Evolutionary conservation across 2,113 vertebrate species (phyloP).

Genomic region (Bostrychus sinensis): DNA sequence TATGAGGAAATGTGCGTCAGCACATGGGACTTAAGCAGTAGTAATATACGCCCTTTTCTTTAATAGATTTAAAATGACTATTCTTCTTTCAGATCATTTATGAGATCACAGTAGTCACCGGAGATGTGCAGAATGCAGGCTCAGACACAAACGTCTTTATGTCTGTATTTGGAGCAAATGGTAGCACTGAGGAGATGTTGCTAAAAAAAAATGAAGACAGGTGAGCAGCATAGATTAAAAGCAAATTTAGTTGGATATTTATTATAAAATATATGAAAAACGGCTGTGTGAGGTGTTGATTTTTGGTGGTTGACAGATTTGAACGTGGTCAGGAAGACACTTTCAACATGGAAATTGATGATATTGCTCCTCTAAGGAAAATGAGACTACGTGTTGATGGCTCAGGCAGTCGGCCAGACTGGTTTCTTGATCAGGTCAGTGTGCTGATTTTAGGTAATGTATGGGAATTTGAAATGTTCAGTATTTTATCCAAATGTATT

Average conservation of each 20-base stretch:
- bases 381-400: slow-evolving; percentile 90
- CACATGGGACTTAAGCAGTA: background rate
- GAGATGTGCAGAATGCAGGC: slow-evolving; percentile 87
- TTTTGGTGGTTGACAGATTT: slow-evolving; percentile 79
- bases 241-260: background rate
- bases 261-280: background rate
- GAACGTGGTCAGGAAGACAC: slow-evolving; percentile 95
- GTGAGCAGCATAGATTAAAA: slow-evolving; percentile 63
- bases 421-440: slow-evolving; percentile 84
- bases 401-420: slow-evolving; percentile 90
- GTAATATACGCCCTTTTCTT: background rate
- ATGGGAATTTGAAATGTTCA: background rate
- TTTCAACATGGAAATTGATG: slow-evolving; percentile 92
- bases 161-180: slow-evolving; percentile 90
- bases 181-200: slow-evolving; percentile 89
- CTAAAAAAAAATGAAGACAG: slow-evolving; percentile 93
- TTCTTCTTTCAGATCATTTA: slow-evolving; percentile 84
- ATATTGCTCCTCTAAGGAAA: slow-evolving; percentile 91
- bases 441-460: background rate
- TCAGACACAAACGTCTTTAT: slow-evolving; percentile 90
- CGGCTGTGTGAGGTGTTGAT: background rate
- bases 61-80: background rate
- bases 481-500: too few species aligned
- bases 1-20: background rate
- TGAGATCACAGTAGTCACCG: slow-evolving; percentile 88